A percentile compares a stretch with the other conserved stretches of the same genome.
phyloP scores from a whole-genome alignment of 1,140 invertebrate species.

The Eriocheir sinensis region DNA sequence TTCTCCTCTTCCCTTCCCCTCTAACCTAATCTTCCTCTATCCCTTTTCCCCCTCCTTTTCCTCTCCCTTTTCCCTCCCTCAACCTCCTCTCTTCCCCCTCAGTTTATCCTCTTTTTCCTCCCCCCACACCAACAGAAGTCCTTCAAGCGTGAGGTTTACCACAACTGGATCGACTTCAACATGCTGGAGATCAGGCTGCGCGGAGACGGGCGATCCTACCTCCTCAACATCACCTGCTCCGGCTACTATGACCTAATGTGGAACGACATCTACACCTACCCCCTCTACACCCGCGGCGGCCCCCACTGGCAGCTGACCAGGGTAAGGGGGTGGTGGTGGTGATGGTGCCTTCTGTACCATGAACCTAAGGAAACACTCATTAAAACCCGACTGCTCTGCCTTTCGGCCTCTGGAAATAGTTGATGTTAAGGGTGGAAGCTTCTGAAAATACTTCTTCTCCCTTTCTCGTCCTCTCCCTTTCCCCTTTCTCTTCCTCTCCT shows the following conservation, averaged over 20 bases:
- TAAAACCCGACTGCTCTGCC: too few species aligned
- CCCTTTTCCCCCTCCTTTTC: neutral
- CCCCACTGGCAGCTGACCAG: conserved; percentile 97
- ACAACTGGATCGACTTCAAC: conserved; percentile 88
- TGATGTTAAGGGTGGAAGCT: too few species aligned
- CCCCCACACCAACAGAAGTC: conserved; percentile 85
- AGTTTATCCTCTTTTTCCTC: neutral
- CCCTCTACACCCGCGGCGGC: conserved; percentile 94
- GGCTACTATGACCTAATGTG: conserved; percentile 90
- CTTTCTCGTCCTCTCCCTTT: too few species aligned
- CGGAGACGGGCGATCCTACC: conserved; percentile 95
- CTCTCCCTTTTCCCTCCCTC: neutral
- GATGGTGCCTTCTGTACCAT: too few species aligned
- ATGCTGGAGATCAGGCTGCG: conserved; percentile 92
- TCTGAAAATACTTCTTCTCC: too few species aligned
- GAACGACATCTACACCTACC: conserved; percentile 92
- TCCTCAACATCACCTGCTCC: conserved; percentile 88
- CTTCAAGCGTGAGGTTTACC: conserved; percentile 88
- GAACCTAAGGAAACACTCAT: too few species aligned
- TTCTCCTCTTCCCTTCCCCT: neutral
- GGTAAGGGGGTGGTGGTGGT: too few species aligned
- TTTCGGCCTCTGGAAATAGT: too few species aligned
- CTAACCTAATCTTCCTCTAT: neutral
- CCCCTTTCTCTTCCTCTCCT: too few species aligned
- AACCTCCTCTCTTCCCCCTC: neutral